Evolutionary conservation across 2,113 vertebrate species (phyloP).

Genomic region (Coturnix japonica): DNA sequence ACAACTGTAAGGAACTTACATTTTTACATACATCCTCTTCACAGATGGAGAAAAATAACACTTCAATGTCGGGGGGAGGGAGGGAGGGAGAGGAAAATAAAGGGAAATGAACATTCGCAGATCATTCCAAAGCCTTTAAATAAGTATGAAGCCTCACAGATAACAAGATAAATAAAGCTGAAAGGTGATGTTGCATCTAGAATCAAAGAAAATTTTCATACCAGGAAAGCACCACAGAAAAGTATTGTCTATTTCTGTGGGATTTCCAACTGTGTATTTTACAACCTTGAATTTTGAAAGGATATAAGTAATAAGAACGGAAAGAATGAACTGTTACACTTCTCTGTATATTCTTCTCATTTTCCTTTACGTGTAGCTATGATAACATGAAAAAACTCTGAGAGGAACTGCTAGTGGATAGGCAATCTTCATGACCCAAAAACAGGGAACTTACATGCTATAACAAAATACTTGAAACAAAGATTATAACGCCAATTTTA

Average conservation of each 20-base stretch:
- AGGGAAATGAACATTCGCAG: neutral
- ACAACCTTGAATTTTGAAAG: neutral
- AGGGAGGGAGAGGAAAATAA: neutral
- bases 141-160: neutral
- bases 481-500: neutral
- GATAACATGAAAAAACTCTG: neutral
- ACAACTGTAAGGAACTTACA: neutral
- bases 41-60: neutral
- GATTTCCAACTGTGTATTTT: neutral
- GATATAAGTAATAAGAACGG: too few relatives aligned
- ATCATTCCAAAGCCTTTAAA: conserved; percentile 8
- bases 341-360: neutral
- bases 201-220: neutral
- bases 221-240: neutral
- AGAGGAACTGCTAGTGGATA: neutral
- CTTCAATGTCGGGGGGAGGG: neutral
- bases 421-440: neutral
- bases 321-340: neutral
- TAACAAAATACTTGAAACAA: neutral
- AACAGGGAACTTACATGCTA: neutral
- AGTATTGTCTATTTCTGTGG: neutral
- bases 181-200: neutral
- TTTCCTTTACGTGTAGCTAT: neutral
- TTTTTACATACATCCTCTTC: neutral
- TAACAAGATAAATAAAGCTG: neutral